Percentiles rank a stretch among this genome's conserved stretches.
phyloP scores from a whole-genome alignment of 2,113 vertebrate species.

The Oenanthe melanoleuca region DNA sequence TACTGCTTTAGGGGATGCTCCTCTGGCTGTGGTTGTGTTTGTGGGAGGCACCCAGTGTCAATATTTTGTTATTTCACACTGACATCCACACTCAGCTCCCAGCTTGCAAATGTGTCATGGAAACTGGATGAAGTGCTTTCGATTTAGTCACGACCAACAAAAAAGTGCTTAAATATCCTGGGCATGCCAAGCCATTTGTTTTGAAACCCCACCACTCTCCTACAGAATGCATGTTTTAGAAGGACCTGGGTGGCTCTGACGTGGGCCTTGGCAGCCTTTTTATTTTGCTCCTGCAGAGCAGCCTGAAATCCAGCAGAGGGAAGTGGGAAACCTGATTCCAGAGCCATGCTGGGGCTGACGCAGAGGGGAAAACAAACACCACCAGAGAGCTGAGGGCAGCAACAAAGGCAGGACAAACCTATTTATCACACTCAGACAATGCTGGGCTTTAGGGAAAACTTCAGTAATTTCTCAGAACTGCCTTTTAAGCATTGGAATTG shows the following conservation, averaged over 20 bases:
- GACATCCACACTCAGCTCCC: neutral
- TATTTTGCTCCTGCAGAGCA: constrained; percentile 65
- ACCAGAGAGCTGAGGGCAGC: neutral
- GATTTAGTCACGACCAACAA: neutral
- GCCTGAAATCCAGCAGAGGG: constrained; percentile 62
- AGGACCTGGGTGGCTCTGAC: neutral
- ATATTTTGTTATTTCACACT: neutral
- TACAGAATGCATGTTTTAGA: neutral
- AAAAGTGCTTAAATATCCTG: neutral
- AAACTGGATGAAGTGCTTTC: neutral
- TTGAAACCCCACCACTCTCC: neutral
- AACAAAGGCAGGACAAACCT: neutral
- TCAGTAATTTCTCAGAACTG: neutral
- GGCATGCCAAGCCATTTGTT: neutral
- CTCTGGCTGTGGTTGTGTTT: neutral
- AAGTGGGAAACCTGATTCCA: constrained; percentile 60
- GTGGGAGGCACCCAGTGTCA: neutral
- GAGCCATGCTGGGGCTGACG: constrained; percentile 44
- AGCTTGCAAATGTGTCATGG: neutral
- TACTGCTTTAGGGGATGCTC: neutral
- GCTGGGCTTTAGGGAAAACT: neutral
- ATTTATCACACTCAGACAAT: neutral
- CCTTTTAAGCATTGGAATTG: neutral
- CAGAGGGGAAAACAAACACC: constrained; percentile 49
- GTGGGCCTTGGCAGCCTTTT: neutral